These are phyloP conservation scores for Drosophila kurseongensis DNA, from an alignment of 1,140 invertebrate species.

Conservation along the genomic window DNA sequence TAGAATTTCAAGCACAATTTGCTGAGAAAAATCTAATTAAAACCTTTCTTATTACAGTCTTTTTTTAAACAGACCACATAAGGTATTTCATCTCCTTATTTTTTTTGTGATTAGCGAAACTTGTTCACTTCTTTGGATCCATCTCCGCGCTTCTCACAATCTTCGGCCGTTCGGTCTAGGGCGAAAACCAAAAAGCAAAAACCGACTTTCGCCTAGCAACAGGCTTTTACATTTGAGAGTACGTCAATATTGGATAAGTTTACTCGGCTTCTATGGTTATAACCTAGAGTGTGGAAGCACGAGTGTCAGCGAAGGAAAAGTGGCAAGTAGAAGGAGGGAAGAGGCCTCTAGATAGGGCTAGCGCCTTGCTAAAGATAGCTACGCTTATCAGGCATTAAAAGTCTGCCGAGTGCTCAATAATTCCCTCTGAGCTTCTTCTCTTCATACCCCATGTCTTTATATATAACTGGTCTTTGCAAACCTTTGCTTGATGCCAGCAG, in stretches of 20 bases:
- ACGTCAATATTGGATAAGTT: slow-evolving; percentile 32
- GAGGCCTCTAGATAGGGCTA: slow-evolving; percentile 55
- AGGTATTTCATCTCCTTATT: neutral
- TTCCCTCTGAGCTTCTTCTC: slow-evolving; percentile 31
- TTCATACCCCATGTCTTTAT: neutral
- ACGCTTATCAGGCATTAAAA: slow-evolving; percentile 67
- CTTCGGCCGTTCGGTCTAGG: slow-evolving; percentile 2
- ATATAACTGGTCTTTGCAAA: slow-evolving; percentile 27
- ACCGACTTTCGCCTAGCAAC: slow-evolving; percentile 33
- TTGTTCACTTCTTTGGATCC: slow-evolving; percentile 9
- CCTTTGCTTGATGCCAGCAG: slow-evolving; percentile 1
- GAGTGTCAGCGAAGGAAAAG: neutral
- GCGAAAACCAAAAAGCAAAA: neutral
- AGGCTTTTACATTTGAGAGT: slow-evolving; percentile 23
- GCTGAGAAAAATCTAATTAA: too few relatives aligned
- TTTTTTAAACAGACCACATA: neutral
- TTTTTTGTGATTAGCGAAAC: slow-evolving; percentile 14
- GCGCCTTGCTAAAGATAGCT: slow-evolving; percentile 51
- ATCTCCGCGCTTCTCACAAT: slow-evolving; percentile 10
- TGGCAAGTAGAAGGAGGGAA: neutral
- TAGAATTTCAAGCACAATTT: too few relatives aligned
- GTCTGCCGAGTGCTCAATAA: slow-evolving; percentile 68
- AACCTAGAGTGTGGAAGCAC: slow-evolving; percentile 40
- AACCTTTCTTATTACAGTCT: too few relatives aligned
- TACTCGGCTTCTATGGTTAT: slow-evolving; percentile 49